Evolutionary conservation across 2,113 vertebrate species (phyloP).

Genomic region (Tragulus kanchil): DNA sequence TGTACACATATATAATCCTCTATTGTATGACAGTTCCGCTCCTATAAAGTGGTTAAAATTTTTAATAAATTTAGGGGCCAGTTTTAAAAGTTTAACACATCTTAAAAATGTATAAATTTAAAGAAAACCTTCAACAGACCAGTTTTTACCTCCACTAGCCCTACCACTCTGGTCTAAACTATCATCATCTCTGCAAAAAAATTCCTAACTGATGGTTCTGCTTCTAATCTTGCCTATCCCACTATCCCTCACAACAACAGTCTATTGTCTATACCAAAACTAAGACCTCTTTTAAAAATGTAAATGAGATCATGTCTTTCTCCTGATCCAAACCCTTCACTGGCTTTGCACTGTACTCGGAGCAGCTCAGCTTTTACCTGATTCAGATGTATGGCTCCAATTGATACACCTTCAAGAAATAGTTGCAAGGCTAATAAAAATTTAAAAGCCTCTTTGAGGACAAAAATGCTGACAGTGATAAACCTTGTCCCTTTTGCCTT

Average conservation of each 20-base stretch:
- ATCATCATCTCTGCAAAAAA: not conserved
- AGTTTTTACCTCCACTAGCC: not conserved
- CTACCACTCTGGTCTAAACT: not conserved
- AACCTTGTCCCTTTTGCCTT: not conserved
- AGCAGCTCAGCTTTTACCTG: not conserved
- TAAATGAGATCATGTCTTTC: not conserved
- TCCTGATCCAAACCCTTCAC: not conserved
- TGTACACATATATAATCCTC: not conserved
- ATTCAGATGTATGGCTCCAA: not conserved
- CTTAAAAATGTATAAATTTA: not conserved
- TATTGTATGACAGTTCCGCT: not conserved
- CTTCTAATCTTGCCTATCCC: not conserved
- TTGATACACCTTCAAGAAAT: not conserved
- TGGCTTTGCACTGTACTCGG: not conserved
- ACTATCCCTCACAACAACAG: not conserved
- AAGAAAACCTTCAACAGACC: not conserved
- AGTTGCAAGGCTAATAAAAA: not conserved
- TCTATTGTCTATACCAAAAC: not conserved
- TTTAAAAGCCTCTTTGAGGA: not conserved
- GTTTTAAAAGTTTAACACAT: not conserved
- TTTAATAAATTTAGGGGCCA: constrained; percentile 1
- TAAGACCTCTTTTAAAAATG: constrained; percentile 1
- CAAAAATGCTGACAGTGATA: not conserved
- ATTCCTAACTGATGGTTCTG: not conserved
- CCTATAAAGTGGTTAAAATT: not conserved